phyloP scores from a whole-genome alignment of 2,888 invertebrate genomes.

The Enchytraeus crypticus region DNA sequence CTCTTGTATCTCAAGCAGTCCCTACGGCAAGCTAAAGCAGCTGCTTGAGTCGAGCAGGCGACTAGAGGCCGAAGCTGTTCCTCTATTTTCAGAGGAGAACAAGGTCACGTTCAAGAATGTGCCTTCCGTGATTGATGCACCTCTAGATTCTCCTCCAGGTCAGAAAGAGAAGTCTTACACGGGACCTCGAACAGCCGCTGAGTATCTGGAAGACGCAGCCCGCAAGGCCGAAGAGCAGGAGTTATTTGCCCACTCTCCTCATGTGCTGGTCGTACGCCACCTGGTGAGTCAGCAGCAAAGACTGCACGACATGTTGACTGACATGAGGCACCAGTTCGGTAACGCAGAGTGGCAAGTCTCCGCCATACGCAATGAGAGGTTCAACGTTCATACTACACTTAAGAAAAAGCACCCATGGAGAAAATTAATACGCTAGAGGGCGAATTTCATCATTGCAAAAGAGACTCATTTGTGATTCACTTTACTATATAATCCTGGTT shows the following conservation, averaged over 20 bases:
- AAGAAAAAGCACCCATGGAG: conserved; percentile 9
- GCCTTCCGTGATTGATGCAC: too few species aligned
- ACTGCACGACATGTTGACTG: conserved; percentile 5
- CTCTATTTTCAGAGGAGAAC: not conserved
- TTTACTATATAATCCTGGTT: too few species aligned
- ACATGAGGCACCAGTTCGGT: conserved; percentile 4
- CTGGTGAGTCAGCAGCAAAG: not conserved
- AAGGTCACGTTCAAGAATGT: too few species aligned
- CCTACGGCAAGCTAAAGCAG: conserved; percentile 5
- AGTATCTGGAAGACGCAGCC: not conserved
- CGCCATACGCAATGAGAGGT: conserved; percentile 1
- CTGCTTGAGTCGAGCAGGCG: not conserved
- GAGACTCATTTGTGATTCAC: too few species aligned
- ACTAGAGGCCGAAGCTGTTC: not conserved
- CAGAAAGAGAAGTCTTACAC: not conserved
- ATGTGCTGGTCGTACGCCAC: not conserved
- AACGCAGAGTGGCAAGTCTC: not conserved
- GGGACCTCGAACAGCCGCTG: conserved; percentile 4
- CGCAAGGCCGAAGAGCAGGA: not conserved
- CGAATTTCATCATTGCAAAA: too few species aligned
- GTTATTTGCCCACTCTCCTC: not conserved
- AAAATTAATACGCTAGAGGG: not conserved
- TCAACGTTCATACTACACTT: not conserved
- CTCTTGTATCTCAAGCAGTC: too few species aligned
- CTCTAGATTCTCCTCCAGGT: not conserved